A percentile compares a stretch with the other conserved stretches of the same genome.
These are phyloP conservation scores for Sycophila texana DNA, from an alignment of 2,888 invertebrate species.

Conservation along the genomic window DNA sequence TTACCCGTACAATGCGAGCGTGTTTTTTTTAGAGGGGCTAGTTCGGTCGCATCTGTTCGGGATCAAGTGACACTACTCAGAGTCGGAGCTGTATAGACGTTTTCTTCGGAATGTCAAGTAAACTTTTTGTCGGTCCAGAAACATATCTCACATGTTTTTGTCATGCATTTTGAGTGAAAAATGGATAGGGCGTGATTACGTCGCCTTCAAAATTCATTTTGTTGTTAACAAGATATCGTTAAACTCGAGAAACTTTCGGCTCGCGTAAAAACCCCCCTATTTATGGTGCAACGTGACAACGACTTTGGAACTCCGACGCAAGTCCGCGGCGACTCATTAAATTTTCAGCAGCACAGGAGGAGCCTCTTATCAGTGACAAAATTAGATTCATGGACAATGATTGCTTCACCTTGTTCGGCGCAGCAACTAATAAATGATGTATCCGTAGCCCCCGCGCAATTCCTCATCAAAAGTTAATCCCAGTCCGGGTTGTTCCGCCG, in stretches of 20 bases:
- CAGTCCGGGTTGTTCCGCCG: not conserved
- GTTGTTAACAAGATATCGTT: not conserved
- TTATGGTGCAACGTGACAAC: too few relatives aligned
- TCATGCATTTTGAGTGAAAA: too few relatives aligned
- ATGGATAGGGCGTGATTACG: too few relatives aligned
- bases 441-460: not conserved
- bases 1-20: conserved; percentile 72
- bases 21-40: conserved; percentile 65
- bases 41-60: conserved; percentile 70
- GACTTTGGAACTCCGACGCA: too few relatives aligned
- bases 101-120: conserved; percentile 12
- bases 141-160: not conserved
- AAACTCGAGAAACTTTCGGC: not conserved
- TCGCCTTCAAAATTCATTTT: too few relatives aligned
- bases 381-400: conserved; percentile 15
- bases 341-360: too few relatives aligned
- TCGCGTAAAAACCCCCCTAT: too few relatives aligned
- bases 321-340: too few relatives aligned
- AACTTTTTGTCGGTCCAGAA: not conserved
- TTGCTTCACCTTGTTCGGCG: not conserved
- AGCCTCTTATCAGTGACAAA: not conserved
- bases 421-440: too few relatives aligned
- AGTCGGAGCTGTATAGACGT: conserved; percentile 59
- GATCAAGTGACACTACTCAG: conserved; percentile 71
- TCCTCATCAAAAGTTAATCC: conserved; percentile 17